Evolutionary conservation across 2,797 vertebrate genomes (phyloP).

Genomic region (Hippocampus kuda): DNA sequence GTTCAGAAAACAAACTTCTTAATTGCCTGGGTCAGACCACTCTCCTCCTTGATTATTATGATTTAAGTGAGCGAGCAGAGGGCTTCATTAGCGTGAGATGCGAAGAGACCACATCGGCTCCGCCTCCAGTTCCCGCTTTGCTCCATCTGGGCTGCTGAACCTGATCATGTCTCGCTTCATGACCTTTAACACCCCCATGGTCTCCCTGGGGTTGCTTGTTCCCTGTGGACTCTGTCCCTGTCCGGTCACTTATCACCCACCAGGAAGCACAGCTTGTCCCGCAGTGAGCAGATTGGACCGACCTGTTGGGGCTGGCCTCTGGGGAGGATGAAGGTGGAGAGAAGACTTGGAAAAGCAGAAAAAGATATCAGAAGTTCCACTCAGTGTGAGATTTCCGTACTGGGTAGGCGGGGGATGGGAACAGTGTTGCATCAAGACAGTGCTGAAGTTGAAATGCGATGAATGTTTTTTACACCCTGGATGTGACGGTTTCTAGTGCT

Average conservation of each 20-base stretch:
- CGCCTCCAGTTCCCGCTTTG: conserved; percentile 36
- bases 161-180: conserved; percentile 51
- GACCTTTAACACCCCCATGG: conserved; percentile 42
- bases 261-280: conserved; percentile 46
- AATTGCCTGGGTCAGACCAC: conserved; percentile 30
- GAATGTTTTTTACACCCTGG: conserved; percentile 9
- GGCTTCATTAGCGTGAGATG: conserved; percentile 31
- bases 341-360: conserved; percentile 31
- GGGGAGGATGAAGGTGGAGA: conserved; percentile 31
- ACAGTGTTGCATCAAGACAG: conserved; percentile 16
- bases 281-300: conserved; percentile 28
- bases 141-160: conserved; percentile 51
- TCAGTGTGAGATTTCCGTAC: conserved; percentile 29
- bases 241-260: conserved; percentile 60
- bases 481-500: background rate
- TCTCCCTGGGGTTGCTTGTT: conserved; percentile 31
- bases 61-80: conserved; percentile 26
- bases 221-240: conserved; percentile 35
- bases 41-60: conserved; percentile 49
- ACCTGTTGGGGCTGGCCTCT: conserved; percentile 17
- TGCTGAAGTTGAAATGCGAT: conserved; percentile 10
- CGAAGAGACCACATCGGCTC: conserved; percentile 23
- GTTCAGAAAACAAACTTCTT: conserved; percentile 51
- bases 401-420: conserved; percentile 21
- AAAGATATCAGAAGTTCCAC: conserved; percentile 41